Evolutionary conservation across 2,113 vertebrate species (phyloP).

Genomic region (Ctenomys sociabilis): DNA sequence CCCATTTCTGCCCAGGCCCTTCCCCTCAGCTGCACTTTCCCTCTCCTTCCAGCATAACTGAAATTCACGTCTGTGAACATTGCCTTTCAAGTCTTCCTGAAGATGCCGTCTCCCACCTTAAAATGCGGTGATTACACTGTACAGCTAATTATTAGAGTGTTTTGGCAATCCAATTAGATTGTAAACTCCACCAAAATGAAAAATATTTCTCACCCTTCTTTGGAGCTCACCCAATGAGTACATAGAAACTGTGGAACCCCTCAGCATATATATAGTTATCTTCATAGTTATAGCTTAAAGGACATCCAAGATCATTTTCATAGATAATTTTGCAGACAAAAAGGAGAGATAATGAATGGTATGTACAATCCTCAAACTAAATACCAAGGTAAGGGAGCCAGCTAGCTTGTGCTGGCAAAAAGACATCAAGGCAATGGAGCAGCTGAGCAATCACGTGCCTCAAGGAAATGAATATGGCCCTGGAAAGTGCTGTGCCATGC

Average conservation of each 20-base stretch:
- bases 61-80: not conserved
- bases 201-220: not conserved
- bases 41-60: not conserved
- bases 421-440: not conserved
- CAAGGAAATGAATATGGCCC: not conserved
- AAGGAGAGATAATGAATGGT: not conserved
- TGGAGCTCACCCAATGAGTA: not conserved
- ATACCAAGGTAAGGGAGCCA: not conserved
- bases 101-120: not conserved
- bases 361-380: conserved; percentile 15
- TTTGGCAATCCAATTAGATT: not conserved
- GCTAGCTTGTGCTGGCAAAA: not conserved
- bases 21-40: not conserved
- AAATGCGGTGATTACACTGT: not conserved
- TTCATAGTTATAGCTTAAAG: not conserved
- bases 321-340: conserved; percentile 7
- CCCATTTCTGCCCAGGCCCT: not conserved
- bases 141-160: not conserved
- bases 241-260: not conserved
- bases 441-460: not conserved
- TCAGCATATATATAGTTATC: not conserved
- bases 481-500: not conserved
- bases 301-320: not conserved
- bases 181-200: not conserved
- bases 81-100: not conserved